These are phyloP conservation scores for Gymnorhina tibicen DNA, from an alignment of 2,113 vertebrate species.

Conservation along the genomic window DNA sequence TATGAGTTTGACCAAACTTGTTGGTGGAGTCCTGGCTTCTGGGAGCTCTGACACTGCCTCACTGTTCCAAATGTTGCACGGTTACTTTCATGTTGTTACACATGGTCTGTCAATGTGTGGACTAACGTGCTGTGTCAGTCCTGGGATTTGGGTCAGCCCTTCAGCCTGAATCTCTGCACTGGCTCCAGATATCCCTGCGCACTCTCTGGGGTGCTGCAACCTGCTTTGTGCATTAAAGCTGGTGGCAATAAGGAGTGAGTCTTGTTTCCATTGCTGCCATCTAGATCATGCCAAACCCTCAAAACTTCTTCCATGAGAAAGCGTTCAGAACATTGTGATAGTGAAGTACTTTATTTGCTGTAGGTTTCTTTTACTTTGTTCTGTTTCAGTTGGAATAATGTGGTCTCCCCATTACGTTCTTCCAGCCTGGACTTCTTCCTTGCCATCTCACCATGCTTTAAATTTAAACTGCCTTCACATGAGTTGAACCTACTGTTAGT, in stretches of 20 bases:
- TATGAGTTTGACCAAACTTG: background rate
- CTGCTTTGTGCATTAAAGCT: background rate
- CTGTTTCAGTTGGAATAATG: background rate
- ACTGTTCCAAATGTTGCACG: rapidly evolving
- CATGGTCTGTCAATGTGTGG: background rate
- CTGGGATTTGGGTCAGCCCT: background rate
- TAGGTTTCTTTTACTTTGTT: background rate
- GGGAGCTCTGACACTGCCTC: rapidly evolving
- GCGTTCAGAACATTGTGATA: background rate
- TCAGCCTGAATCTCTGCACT: background rate
- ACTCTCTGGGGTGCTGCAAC: background rate
- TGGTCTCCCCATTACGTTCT: background rate
- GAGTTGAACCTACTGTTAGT: background rate
- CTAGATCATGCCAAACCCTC: background rate
- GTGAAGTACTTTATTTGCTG: background rate
- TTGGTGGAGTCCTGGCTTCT: background rate
- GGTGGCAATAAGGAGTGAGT: background rate
- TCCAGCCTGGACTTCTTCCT: background rate
- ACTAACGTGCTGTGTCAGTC: rapidly evolving
- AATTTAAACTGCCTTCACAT: background rate
- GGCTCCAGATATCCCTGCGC: rapidly evolving
- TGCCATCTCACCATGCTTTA: background rate
- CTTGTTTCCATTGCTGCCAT: background rate
- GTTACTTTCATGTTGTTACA: background rate
- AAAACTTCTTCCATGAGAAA: background rate